Evolutionary conservation across 2,797 vertebrate species (phyloP).

Genomic region (Crenuchus spilurus): DNA sequence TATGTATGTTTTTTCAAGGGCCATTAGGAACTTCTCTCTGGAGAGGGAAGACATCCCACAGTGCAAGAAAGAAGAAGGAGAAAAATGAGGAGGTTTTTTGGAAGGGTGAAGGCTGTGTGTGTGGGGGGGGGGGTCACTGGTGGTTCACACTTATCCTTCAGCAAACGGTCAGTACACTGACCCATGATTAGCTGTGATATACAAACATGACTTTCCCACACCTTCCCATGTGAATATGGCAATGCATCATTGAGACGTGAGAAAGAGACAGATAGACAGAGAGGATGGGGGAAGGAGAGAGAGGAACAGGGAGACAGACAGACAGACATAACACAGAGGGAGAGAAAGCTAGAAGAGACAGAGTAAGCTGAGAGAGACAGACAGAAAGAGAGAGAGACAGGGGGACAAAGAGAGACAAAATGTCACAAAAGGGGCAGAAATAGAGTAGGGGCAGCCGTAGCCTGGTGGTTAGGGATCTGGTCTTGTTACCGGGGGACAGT

Average conservation of each 20-base stretch:
- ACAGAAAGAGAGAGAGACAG: neutral
- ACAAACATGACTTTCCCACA: conserved; percentile 16
- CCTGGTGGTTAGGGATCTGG: too few species aligned
- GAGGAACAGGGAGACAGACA: too few species aligned
- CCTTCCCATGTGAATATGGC: conserved; percentile 5
- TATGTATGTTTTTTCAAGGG: conserved; percentile 1
- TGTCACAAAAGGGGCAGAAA: too few species aligned
- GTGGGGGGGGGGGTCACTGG: neutral
- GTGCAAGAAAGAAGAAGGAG: neutral
- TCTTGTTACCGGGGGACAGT: too few species aligned
- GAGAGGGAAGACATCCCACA: conserved; percentile 12
- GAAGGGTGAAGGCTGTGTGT: conserved; percentile 6
- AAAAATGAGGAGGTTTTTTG: conserved; percentile 14
- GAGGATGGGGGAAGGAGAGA: too few species aligned
- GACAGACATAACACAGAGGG: too few species aligned
- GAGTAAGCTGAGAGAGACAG: neutral
- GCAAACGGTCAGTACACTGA: conserved; percentile 6
- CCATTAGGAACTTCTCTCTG: conserved; percentile 4
- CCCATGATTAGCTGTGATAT: conserved; percentile 11
- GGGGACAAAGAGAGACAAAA: neutral
- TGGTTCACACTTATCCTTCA: conserved; percentile 12
- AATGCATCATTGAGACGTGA: conserved; percentile 21
- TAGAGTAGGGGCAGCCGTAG: too few species aligned
- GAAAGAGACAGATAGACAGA: neutral
- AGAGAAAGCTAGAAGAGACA: neutral